phyloP scores from a whole-genome alignment of 2,113 vertebrate genomes.

The Trogon melanurus region DNA sequence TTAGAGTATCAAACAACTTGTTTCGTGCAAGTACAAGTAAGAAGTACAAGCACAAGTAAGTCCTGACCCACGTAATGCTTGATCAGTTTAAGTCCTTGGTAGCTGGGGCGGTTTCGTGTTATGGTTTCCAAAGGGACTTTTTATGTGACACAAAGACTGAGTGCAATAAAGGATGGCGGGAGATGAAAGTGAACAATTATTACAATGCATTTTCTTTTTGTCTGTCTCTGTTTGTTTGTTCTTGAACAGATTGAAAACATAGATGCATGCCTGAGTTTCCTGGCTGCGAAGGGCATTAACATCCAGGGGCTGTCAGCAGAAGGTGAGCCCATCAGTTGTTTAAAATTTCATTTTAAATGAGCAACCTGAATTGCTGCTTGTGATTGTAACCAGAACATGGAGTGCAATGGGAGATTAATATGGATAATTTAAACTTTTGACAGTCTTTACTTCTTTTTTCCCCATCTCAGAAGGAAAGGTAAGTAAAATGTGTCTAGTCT shows the following conservation, averaged over 20 bases:
- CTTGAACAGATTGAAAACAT: conserved; percentile 94
- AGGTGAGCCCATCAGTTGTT: conserved; percentile 79
- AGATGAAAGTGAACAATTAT: background rate
- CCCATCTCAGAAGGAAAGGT: background rate
- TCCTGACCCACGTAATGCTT: background rate
- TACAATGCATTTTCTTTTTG: conserved; percentile 13
- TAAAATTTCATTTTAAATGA: background rate
- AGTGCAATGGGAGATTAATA: background rate
- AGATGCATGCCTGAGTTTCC: conserved; percentile 95
- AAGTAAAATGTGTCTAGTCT: background rate
- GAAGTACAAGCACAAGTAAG: background rate
- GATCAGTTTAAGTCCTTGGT: background rate
- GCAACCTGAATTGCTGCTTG: background rate
- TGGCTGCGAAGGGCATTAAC: conserved; percentile 98
- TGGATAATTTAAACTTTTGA: background rate
- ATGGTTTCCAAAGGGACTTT: background rate
- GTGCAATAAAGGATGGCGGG: background rate
- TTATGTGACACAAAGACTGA: background rate
- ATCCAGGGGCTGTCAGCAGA: conserved; percentile 98
- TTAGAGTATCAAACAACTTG: conserved; percentile 11
- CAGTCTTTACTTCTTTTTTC: background rate
- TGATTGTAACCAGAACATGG: background rate
- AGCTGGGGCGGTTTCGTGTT: background rate
- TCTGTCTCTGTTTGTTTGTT: background rate
- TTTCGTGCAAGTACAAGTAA: background rate